Percentiles rank a stretch among this genome's conserved stretches.
These are phyloP conservation scores for Thymelicus acteon DNA, from an alignment of 2,888 invertebrate species.

Conservation along the genomic window DNA sequence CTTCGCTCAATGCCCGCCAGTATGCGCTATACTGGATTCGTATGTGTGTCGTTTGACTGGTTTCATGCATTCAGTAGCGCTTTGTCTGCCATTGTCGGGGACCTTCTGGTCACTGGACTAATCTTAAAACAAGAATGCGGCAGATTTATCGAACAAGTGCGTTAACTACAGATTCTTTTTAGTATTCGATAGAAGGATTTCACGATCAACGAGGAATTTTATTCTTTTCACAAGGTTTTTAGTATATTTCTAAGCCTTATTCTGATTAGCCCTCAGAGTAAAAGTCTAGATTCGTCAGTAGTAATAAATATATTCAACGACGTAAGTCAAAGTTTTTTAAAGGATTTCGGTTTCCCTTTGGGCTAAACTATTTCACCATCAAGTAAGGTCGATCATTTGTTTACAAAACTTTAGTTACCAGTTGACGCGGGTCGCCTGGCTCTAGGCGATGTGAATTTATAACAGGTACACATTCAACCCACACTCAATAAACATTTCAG, in stretches of 20 bases:
- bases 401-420: constrained; percentile 49
- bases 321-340: constrained; percentile 41
- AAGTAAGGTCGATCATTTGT: constrained; percentile 52
- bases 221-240: no score
- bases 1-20: constrained; percentile 65
- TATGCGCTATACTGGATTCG: constrained; percentile 45
- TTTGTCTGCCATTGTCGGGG: constrained; percentile 63
- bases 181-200: no score
- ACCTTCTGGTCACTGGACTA: constrained; percentile 57
- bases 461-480: constrained; percentile 39
- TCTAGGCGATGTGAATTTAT: constrained; percentile 52
- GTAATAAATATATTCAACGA: not conserved
- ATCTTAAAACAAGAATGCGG: constrained; percentile 58
- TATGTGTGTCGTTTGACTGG: constrained; percentile 59
- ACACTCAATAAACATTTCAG: constrained; percentile 23
- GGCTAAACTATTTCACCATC: constrained; percentile 42
- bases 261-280: no score
- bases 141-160: constrained; percentile 53
- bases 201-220: no score
- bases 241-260: no score
- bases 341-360: constrained; percentile 46
- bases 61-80: constrained; percentile 67
- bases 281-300: no score
- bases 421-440: constrained; percentile 46
- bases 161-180: constrained; percentile 44